Conservation (phyloP, 1,140 invertebrate genomes). For the Leptoteleia sp. region DNA sequence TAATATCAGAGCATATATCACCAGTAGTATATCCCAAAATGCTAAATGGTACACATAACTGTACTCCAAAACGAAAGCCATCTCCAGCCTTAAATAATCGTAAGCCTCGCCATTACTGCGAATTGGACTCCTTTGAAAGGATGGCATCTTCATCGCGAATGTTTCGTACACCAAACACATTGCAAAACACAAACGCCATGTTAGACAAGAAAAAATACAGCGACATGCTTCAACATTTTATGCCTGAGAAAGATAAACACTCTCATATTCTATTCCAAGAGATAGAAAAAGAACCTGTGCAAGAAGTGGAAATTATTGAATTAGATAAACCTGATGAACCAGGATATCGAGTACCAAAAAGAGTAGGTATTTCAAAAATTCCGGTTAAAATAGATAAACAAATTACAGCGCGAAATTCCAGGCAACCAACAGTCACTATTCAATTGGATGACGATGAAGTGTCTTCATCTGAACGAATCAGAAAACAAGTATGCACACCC, state of each 20-base stretch:
- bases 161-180: constrained; percentile 34
- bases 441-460: constrained; percentile 1
- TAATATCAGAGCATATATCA: constrained; percentile 40
- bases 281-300: constrained; percentile 22
- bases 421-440: constrained; percentile 7
- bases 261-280: constrained; percentile 55
- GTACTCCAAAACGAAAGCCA: no score
- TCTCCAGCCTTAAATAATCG: no score
- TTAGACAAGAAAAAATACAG: constrained; percentile 73
- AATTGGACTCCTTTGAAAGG: background rate
- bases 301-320: constrained; percentile 70
- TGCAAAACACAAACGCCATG: constrained; percentile 67
- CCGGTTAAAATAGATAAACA: background rate
- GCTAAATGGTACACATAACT: background rate
- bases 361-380: background rate
- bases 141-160: background rate
- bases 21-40: constrained; percentile 9
- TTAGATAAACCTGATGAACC: constrained; percentile 61
- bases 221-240: constrained; percentile 72
- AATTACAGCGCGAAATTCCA: background rate
- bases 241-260: constrained; percentile 50
- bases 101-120: background rate
- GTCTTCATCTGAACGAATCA: background rate
- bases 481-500: background rate
- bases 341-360: background rate